Percentiles rank a stretch among this genome's conserved stretches.
phyloP scores from a whole-genome alignment of 2,888 invertebrate species.

The Linnaemya tessellans region DNA sequence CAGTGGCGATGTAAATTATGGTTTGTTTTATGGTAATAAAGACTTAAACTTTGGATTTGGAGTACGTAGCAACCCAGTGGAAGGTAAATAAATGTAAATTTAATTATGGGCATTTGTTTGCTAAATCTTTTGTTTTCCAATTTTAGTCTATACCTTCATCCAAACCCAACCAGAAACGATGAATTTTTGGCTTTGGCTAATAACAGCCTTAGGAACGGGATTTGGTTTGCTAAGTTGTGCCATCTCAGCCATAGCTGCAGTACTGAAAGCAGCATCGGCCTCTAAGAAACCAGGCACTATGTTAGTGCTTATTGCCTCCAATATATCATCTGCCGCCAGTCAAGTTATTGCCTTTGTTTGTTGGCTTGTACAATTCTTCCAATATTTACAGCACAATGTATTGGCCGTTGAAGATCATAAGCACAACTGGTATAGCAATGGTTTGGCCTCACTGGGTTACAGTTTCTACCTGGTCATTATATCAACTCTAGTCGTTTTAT shows the following conservation, averaged over 20 bases:
- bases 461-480: conserved; percentile 88
- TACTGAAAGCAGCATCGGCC: conserved; percentile 82
- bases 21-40: conserved; percentile 93
- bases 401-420: conserved; percentile 91
- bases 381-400: conserved; percentile 92
- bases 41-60: conserved; percentile 92
- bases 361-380: conserved; percentile 93
- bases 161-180: conserved; percentile 80
- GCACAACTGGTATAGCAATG: conserved; percentile 92
- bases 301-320: conserved; percentile 81
- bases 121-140: conserved; percentile 17
- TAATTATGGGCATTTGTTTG: background rate
- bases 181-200: conserved; percentile 82
- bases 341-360: conserved; percentile 90
- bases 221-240: conserved; percentile 82
- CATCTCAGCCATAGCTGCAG: conserved; percentile 82
- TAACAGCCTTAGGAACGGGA: conserved; percentile 82
- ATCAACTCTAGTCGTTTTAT: conserved; percentile 80
- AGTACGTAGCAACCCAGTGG: conserved; percentile 89
- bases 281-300: conserved; percentile 81
- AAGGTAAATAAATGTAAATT: conserved; percentile 85
- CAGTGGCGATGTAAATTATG: conserved; percentile 91
- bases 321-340: conserved; percentile 86
- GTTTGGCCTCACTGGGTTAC: conserved; percentile 91
- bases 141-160: conserved; percentile 80